Evolutionary conservation across 2,113 vertebrate genomes (phyloP).

Genomic region (Phalacrocorax brasilianus): DNA sequence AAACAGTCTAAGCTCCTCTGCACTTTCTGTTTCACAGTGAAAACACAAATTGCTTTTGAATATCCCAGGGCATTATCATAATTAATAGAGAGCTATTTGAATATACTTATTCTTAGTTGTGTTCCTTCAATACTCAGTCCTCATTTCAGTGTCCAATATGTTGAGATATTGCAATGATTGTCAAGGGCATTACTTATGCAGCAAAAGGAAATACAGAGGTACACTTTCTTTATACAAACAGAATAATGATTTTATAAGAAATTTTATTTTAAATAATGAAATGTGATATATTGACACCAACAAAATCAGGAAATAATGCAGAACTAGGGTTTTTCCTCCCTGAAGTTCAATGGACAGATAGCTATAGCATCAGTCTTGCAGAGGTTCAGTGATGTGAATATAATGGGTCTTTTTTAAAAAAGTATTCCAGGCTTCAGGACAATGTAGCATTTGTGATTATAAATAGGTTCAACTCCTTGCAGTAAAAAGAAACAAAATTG

Average conservation of each 20-base stretch:
- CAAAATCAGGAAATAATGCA: background rate
- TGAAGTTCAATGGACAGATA: background rate
- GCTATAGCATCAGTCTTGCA: background rate
- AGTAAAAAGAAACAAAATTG: background rate
- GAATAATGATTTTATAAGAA: background rate
- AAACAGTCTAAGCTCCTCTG: background rate
- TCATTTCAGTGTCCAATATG: background rate
- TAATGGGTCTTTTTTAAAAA: background rate
- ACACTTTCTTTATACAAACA: background rate
- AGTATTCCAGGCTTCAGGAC: background rate
- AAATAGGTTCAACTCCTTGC: background rate
- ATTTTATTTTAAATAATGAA: background rate
- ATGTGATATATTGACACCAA: background rate
- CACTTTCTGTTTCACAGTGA: background rate
- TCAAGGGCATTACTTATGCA: background rate
- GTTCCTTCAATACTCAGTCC: background rate
- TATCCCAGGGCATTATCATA: background rate
- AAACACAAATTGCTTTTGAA: background rate
- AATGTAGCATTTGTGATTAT: background rate
- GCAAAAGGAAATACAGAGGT: background rate
- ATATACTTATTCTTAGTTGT: background rate
- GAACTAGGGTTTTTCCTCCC: background rate
- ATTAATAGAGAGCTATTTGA: background rate
- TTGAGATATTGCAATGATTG: background rate
- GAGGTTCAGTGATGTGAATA: rapidly evolving